Evolutionary conservation across 2,113 vertebrate genomes (phyloP).

Genomic region (Gymnobelideus leadbeateri): DNA sequence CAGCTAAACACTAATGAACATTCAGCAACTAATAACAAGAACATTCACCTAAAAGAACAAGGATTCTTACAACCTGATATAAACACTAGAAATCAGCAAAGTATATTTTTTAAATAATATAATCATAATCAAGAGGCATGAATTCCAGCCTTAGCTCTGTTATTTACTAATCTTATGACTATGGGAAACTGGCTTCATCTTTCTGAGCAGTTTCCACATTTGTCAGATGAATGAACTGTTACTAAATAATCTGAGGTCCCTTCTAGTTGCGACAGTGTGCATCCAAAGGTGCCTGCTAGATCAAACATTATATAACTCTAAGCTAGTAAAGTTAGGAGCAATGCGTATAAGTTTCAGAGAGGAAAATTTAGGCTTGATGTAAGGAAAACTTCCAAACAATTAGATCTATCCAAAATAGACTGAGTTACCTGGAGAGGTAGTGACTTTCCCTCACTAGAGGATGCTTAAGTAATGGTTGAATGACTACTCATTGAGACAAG

Average conservation of each 20-base stretch:
- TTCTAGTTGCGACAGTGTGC: background rate
- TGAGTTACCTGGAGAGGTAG: background rate
- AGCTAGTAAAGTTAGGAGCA: no score
- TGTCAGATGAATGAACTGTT: background rate
- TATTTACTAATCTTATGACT: background rate
- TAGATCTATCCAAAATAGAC: background rate
- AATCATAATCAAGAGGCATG: background rate
- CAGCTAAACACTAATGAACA: background rate
- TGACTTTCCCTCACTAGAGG: background rate
- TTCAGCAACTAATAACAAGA: slow-evolving; percentile 25
- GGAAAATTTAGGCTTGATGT: background rate
- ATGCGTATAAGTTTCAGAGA: background rate
- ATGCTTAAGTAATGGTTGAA: background rate
- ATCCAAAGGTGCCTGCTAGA: background rate
- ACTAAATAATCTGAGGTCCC: background rate
- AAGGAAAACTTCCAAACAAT: background rate
- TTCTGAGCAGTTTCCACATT: background rate
- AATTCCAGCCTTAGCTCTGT: background rate
- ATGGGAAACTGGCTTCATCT: background rate
- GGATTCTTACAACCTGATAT: background rate
- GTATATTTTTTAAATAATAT: background rate
- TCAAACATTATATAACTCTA: background rate
- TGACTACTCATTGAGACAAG: background rate
- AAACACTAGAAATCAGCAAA: background rate
- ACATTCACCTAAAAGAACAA: slow-evolving; percentile 8